Evolutionary conservation across 2,797 vertebrate species (phyloP).

Genomic region (Gouania willdenowi): DNA sequence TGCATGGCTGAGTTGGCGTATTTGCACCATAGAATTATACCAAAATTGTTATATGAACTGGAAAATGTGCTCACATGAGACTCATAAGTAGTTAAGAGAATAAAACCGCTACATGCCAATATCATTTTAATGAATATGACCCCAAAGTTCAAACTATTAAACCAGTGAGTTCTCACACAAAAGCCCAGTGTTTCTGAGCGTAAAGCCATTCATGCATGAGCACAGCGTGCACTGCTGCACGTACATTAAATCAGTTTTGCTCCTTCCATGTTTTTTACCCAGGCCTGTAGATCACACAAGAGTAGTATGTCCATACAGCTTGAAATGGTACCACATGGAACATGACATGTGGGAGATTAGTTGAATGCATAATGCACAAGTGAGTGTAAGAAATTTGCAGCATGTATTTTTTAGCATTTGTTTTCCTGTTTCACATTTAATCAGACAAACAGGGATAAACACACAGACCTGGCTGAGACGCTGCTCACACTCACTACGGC

Average conservation of each 20-base stretch:
- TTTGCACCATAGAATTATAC: not conserved
- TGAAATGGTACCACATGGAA: constrained; percentile 17
- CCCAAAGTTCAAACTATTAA: too few species aligned
- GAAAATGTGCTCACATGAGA: too few species aligned
- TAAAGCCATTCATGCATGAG: constrained; percentile 30
- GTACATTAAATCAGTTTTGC: constrained; percentile 38
- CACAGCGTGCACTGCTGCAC: constrained; percentile 10
- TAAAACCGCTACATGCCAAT: constrained; percentile 2
- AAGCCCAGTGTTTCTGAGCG: not conserved
- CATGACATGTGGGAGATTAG: constrained; percentile 9
- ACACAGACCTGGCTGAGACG: not conserved
- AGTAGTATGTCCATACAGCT: constrained; percentile 23
- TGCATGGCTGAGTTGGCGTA: not conserved
- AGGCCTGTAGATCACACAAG: constrained; percentile 17
- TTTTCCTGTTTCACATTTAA: not conserved
- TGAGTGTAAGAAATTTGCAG: constrained; percentile 2
- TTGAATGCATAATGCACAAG: constrained; percentile 25
- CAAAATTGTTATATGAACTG: too few species aligned
- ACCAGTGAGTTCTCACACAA: not conserved
- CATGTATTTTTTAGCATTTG: not conserved
- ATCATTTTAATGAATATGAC: too few species aligned
- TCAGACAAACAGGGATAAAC: not conserved
- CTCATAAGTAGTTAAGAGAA: constrained; percentile 1
- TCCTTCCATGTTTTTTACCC: constrained; percentile 30
- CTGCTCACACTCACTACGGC: constrained; percentile 1